Evolutionary conservation across 1,140 invertebrate genomes (phyloP), one percentile per base, ranked within the genome.

Genomic region (Glossosoma conforme): DNA sequence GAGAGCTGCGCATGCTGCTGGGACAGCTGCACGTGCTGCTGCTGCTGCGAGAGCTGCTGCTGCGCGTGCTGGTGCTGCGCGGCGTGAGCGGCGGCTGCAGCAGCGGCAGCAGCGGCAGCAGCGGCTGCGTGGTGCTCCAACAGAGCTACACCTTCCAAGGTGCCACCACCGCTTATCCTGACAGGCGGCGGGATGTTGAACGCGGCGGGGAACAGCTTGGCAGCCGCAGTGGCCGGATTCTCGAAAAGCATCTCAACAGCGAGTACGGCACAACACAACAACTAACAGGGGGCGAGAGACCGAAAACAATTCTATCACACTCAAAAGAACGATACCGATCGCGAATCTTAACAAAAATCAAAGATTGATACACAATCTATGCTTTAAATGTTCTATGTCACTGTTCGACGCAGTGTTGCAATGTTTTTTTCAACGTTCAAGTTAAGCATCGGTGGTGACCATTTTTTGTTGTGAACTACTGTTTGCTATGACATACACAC

Each of bases 101-200:
- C 40, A 13, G 44, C 35, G n/a, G 44, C 41, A 14, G 25, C 52
- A 60, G 65, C 52, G 13, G 63, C 61, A 6, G 61, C 61, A 1
- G 57, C 44, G 19, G 64, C 64, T 53, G 62, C 60, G 22, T 41
- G 67, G 44, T 22, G 65, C 61, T 52, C 68, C 61, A 64, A 64
- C 62, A 52, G 67, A 55, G 57, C 62, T 60, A 47, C 80, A 77
- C 64, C 77, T 76, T 58, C 56, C 32, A 58, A 25, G 14, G 51
- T 32, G 9, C 51, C 56, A n/a, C n/a, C n/a, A n/a, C n/a, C n/a
- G n/a, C 56, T 58, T 48, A 58, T 43, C 28, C 56, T 36, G 19
- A 58, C 56, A 15, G 56, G 56, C 44, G 56, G 56, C 32, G 56
- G 56, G 6, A 58, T 58, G 47, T 58, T 58, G 56, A 53, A 58